Percentiles rank a stretch among this genome's conserved stretches.
phyloP scores from a whole-genome alignment of 2,888 invertebrate genomes.

The Steinernema hermaphroditum region DNA sequence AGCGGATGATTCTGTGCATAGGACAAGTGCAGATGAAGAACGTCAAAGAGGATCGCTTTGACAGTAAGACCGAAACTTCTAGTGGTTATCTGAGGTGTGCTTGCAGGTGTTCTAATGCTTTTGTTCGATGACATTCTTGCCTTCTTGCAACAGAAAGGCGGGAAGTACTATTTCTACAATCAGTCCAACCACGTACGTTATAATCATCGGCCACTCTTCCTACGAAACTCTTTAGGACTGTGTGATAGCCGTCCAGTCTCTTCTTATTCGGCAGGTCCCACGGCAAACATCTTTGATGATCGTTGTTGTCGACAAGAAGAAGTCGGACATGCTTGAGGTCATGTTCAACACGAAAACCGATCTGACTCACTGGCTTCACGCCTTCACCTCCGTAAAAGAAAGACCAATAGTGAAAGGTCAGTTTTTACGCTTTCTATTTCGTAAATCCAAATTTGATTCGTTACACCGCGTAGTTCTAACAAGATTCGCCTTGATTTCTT shows the following conservation, averaged over 20 bases:
- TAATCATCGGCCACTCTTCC: conserved; percentile 37
- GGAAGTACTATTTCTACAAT: conserved; percentile 32
- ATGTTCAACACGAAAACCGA: conserved; percentile 42
- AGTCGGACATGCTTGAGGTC: conserved; percentile 44
- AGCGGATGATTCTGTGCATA: not conserved
- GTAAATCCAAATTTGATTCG: too few relatives aligned
- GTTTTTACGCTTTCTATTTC: conserved; percentile 5
- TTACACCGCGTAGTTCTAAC: too few relatives aligned
- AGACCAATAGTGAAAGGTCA: conserved; percentile 40
- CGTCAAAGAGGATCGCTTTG: conserved; percentile 5
- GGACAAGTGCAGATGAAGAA: conserved; percentile 2
- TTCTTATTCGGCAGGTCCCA: conserved; percentile 38
- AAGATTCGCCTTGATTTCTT: too few relatives aligned
- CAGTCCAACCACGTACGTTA: conserved; percentile 26
- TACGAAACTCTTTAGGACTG: conserved; percentile 42
- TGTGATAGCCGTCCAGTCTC: conserved; percentile 42
- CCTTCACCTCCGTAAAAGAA: conserved; percentile 40
- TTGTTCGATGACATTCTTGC: conserved; percentile 50
- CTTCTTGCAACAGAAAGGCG: conserved; percentile 35
- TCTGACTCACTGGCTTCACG: conserved; percentile 42
- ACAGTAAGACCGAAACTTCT: not conserved
- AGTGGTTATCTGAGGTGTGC: not conserved
- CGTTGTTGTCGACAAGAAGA: conserved; percentile 36
- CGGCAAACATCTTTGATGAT: conserved; percentile 21
- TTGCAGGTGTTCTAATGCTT: conserved; percentile 36